Base-by-base conservation (phyloP, 2,888 invertebrate genomes). In the Gymnocheta viridis region DNA sequence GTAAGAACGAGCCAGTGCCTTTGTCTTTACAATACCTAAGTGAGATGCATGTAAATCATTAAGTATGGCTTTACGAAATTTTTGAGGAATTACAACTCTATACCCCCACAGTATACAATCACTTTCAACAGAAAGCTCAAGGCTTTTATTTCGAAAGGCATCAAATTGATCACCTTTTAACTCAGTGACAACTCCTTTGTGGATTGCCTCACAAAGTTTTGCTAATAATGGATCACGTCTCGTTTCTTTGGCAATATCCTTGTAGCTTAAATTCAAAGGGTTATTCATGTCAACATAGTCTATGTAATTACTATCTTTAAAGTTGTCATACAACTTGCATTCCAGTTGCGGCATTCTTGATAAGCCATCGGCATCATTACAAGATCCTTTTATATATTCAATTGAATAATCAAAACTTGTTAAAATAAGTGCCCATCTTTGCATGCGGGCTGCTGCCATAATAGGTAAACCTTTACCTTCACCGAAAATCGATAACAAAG, bases 401-500 rank as follows among this genome's bases (percentile, higher is more conserved):
- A 56, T 38, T 12, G 56, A 14, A 44, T 70, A 70, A 41, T 70
- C 19, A 27, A 56, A 44, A 0, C 70, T 44, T 2, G 35, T 19
- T 4, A 49, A 44, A 27, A 64, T 64, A 32, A 66, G 19, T 19
- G 66, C 82, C 56, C 79, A 54, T 47, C 69, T 54, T 38, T 35
- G 24, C n/a, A 69, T 24, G 0, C 67, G 6, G 1, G 69, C 54
- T 9, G 35, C n/a, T n/a, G 49, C 82, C 51, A 67, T 82, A 54
- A 51, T 2, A 35, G 49, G 66, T 5, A 67, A 67, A 2, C 54
- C 54, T 10, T 44, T 70, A 9, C 22, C n/a, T 51, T 62, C 41
- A 22, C 44, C 77, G 24, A 83, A 81, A 27, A 83, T 74, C 9
- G 44, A 38, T 19, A 58, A 10, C 7, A 82, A 62, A 4, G 82